These are phyloP conservation scores for Aleiodes alternator DNA, from an alignment of 2,888 invertebrate genomes.

Conservation along the genomic window DNA sequence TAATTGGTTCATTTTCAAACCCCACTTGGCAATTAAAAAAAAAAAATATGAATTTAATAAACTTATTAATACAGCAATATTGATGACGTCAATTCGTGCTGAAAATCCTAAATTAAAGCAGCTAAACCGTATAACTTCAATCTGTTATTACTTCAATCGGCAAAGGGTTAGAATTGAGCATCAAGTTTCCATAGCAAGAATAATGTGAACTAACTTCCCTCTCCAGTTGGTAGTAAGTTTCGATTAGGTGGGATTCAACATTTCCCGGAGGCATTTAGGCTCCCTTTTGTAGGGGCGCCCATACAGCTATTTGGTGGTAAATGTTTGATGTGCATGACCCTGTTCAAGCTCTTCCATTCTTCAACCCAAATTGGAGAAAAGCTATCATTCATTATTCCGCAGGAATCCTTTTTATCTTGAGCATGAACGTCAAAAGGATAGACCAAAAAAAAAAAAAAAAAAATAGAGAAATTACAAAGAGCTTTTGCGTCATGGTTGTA, in stretches of 20 bases:
- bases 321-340: too few relatives aligned
- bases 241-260: slow-evolving; percentile 9
- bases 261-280: background rate
- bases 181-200: slow-evolving; percentile 12
- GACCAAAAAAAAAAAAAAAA: too few relatives aligned
- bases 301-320: too few relatives aligned
- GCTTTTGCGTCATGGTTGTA: too few relatives aligned
- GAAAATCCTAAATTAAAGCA: background rate
- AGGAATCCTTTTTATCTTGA: too few relatives aligned
- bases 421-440: too few relatives aligned
- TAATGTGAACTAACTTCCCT: background rate
- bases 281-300: background rate
- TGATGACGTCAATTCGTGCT: background rate
- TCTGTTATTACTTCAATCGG: background rate
- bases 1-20: background rate
- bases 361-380: too few relatives aligned
- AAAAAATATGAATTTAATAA: background rate
- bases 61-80: background rate
- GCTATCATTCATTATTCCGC: too few relatives aligned
- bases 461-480: background rate
- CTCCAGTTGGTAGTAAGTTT: slow-evolving; percentile 11
- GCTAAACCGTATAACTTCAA: background rate
- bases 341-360: too few relatives aligned
- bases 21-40: too few relatives aligned
- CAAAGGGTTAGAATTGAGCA: slow-evolving; percentile 15